Evolutionary conservation across 2,113 vertebrate genomes (phyloP).

Genomic region (Periophthalmodon schlosseri): DNA sequence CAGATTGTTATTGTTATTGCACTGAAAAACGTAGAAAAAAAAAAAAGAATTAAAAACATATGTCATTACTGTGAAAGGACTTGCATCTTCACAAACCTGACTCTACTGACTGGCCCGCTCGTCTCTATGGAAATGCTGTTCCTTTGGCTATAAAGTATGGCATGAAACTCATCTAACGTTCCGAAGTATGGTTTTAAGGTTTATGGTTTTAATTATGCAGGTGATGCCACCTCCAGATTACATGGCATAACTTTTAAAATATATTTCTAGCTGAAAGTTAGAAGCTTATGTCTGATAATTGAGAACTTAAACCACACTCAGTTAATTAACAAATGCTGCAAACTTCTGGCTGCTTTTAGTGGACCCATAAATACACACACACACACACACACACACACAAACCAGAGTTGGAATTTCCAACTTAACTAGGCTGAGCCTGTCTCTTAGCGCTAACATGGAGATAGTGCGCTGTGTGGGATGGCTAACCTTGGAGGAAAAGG

Average conservation of each 20-base stretch:
- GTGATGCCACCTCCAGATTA: no score
- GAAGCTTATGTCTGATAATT: not conserved
- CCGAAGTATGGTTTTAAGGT: no score
- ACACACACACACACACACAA: not conserved
- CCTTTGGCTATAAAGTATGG: no score
- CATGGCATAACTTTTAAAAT: no score
- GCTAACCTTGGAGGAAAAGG: conserved; percentile 49
- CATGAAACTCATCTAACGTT: no score
- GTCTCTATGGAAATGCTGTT: no score
- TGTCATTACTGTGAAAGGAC: no score
- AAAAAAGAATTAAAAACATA: no score
- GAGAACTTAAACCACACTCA: not conserved
- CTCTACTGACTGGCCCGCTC: no score
- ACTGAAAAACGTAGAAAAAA: no score
- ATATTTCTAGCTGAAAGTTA: not conserved
- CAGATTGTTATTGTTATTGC: not conserved
- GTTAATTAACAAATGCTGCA: conserved; percentile 8
- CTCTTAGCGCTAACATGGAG: not conserved
- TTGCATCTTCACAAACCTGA: no score
- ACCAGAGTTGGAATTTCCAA: conserved; percentile 29
- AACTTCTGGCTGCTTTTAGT: not conserved
- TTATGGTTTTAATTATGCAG: no score
- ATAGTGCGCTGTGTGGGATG: conserved; percentile 8
- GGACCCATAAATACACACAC: conserved; percentile 5
- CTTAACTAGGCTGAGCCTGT: conserved; percentile 26